Conservation (phyloP, 2,888 invertebrate genomes). For the Hirtodrosophila alboralis region DNA sequence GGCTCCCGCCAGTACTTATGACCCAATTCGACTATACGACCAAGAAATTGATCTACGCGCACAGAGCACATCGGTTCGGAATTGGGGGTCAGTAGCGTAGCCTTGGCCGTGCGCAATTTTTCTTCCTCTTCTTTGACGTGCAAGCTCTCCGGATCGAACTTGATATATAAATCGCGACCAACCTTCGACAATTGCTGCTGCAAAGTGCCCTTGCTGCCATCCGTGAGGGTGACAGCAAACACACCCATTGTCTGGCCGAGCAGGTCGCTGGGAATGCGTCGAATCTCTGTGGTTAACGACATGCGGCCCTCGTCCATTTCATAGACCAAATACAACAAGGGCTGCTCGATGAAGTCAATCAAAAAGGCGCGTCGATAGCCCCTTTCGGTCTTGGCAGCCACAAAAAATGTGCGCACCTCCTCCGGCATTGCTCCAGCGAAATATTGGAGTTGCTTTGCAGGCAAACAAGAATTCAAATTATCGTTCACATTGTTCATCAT, state of each 20-base stretch:
- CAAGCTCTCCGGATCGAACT: conserved; percentile 19
- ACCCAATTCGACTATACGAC: conserved; percentile 30
- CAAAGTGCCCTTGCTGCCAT: background rate
- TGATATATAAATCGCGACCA: conserved; percentile 24
- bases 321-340: conserved; percentile 46
- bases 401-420: conserved; percentile 2
- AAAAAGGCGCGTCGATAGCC: conserved; percentile 57
- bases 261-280: conserved; percentile 43
- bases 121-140: background rate
- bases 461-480: conserved; percentile 25
- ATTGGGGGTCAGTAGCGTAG: conserved; percentile 15
- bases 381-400: conserved; percentile 42
- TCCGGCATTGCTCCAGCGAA: conserved; percentile 11
- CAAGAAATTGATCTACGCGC: conserved; percentile 29
- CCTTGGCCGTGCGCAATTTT: conserved; percentile 9
- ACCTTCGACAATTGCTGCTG: background rate
- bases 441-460: background rate
- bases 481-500: conserved; percentile 26
- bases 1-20: conserved; percentile 49
- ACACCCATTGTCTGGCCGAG: conserved; percentile 23
- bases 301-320: conserved; percentile 61
- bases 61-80: conserved; percentile 26
- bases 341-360: conserved; percentile 36
- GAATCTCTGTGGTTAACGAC: conserved; percentile 40
- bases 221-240: conserved; percentile 30